These are phyloP conservation scores for Rhabditoides inermis DNA, from an alignment of 2,888 invertebrate species.

Conservation along the genomic window DNA sequence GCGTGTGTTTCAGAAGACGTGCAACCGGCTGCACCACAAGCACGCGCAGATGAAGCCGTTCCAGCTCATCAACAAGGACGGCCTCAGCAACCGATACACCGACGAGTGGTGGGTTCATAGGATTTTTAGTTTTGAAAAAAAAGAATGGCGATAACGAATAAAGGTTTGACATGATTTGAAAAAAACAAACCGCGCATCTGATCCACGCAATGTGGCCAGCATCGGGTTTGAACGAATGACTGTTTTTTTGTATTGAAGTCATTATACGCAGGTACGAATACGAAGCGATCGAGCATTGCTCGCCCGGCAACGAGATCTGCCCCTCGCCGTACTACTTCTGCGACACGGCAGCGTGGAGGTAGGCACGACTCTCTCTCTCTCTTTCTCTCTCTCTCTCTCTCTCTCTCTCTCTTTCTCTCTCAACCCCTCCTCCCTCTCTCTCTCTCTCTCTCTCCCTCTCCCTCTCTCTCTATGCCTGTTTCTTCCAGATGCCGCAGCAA, in stretches of 20 bases:
- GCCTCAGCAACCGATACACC: conserved; percentile 47
- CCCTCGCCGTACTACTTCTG: conserved; percentile 43
- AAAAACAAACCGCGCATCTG: not conserved
- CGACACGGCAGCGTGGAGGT: conserved; percentile 37
- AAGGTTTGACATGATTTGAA: not conserved
- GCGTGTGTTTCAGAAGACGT: conserved; percentile 33
- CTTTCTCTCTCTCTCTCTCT: no score
- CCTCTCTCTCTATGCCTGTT: no score
- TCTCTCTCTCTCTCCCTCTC: no score
- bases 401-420: no score
- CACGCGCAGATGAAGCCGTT: conserved; percentile 50
- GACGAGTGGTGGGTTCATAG: conserved; percentile 28
- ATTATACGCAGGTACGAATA: conserved; percentile 48
- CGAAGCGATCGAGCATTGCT: conserved; percentile 42
- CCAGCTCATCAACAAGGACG: conserved; percentile 44
- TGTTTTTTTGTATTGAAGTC: no score
- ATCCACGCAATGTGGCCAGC: no score
- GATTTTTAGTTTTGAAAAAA: not conserved
- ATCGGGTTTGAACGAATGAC: no score
- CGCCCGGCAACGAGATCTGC: conserved; percentile 24
- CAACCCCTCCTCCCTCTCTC: no score
- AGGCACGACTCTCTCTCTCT: conserved; percentile 2
- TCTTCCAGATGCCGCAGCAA: not conserved
- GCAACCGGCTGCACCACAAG: conserved; percentile 37
- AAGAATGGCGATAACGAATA: not conserved